Evolutionary conservation across 2,888 invertebrate species (phyloP).

Genomic region (Epicampocera succincta): DNA sequence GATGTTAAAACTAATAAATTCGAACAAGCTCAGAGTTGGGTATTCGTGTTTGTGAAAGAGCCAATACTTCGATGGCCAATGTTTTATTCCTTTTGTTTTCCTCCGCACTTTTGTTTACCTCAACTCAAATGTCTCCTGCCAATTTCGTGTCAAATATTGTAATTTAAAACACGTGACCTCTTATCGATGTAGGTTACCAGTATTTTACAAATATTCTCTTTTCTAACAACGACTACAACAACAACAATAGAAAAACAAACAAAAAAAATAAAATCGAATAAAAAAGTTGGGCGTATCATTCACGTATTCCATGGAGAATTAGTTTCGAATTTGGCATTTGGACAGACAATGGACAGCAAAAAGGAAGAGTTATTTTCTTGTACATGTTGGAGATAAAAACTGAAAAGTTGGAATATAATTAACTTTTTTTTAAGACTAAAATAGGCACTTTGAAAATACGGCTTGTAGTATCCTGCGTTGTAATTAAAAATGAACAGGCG

Average conservation of each 20-base stretch:
- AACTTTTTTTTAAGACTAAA: constrained; percentile 4
- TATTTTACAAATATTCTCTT: constrained; percentile 31
- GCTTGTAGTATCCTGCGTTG: too few species aligned
- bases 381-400: background rate
- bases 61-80: constrained; percentile 17
- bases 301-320: constrained; percentile 23
- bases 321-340: constrained; percentile 33
- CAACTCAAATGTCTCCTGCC: constrained; percentile 61
- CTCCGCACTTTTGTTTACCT: constrained; percentile 34
- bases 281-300: constrained; percentile 49
- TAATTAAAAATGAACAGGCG: too few species aligned
- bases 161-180: constrained; percentile 69
- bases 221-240: constrained; percentile 11
- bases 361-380: background rate
- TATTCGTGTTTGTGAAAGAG: background rate
- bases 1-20: constrained; percentile 54
- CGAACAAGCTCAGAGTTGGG: constrained; percentile 23
- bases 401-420: background rate
- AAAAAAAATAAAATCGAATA: constrained; percentile 14
- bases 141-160: constrained; percentile 67
- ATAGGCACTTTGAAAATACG: too few species aligned
- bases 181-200: constrained; percentile 57
- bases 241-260: constrained; percentile 15
- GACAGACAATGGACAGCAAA: constrained; percentile 1
- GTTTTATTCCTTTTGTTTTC: constrained; percentile 11